phyloP scores from a whole-genome alignment of 2,888 invertebrate genomes.

The Xanthorhoe spadicearia region DNA sequence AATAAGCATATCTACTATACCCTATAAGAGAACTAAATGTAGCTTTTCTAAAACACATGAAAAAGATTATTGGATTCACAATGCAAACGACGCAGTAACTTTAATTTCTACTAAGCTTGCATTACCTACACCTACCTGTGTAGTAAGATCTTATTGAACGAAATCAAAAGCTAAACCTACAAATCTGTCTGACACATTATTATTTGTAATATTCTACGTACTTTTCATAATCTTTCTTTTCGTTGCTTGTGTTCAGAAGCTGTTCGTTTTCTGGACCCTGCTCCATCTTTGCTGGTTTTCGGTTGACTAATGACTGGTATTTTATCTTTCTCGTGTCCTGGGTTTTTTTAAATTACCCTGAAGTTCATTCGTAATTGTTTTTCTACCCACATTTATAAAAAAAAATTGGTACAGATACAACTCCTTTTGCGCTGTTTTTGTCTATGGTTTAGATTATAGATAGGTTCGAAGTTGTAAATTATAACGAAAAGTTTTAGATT shows the following conservation, averaged over 20 bases:
- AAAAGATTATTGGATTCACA: too few relatives aligned
- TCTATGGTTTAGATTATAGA: conserved; percentile 25
- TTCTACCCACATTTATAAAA: background rate
- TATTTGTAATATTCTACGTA: conserved; percentile 27
- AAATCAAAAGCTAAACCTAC: background rate
- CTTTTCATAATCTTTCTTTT: conserved; percentile 38
- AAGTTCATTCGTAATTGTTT: background rate
- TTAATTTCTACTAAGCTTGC: too few relatives aligned
- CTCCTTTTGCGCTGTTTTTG: background rate
- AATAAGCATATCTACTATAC: too few relatives aligned
- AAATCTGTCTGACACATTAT: background rate
- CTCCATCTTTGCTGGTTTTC: conserved; percentile 43
- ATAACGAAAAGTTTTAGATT: too few relatives aligned
- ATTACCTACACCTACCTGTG: too few relatives aligned
- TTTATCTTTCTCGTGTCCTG: background rate
- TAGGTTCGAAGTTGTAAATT: too few relatives aligned
- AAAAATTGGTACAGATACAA: background rate
- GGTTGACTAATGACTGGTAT: conserved; percentile 29
- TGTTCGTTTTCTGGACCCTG: conserved; percentile 32
- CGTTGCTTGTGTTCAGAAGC: conserved; percentile 30
- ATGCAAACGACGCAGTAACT: too few relatives aligned
- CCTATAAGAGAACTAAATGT: too few relatives aligned
- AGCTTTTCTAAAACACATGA: too few relatives aligned
- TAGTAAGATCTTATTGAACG: background rate
- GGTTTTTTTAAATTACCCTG: conserved; percentile 9